These are phyloP conservation scores for Lasiurus cinereus DNA, from an alignment of 2,113 vertebrate species.

Conservation along the genomic window DNA sequence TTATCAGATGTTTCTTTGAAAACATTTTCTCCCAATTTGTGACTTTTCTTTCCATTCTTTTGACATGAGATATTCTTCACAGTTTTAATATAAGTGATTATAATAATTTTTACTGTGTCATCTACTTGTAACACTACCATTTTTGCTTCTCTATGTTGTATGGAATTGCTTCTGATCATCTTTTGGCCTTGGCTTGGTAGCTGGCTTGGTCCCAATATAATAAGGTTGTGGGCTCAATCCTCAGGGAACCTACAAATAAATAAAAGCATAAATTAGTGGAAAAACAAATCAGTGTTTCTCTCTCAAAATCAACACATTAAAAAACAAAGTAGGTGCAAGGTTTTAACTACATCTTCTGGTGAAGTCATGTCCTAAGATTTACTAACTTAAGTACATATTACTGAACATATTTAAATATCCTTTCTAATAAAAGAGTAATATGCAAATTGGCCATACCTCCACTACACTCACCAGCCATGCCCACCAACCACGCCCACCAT, in stretches of 20 bases:
- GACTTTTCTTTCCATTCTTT: neutral
- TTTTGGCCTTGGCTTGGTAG: neutral
- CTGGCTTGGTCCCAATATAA: neutral
- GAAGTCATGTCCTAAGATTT: neutral
- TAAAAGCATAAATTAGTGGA: neutral
- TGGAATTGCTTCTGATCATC: neutral
- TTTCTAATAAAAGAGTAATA: no score
- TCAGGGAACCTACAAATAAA: neutral
- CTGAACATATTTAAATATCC: slow-evolving; percentile 20
- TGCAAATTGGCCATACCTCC: no score
- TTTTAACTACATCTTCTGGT: neutral
- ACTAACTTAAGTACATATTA: neutral
- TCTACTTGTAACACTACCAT: neutral
- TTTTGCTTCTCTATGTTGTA: neutral
- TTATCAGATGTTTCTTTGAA: neutral
- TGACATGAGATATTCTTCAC: neutral
- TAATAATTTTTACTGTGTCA: neutral
- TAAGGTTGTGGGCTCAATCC: neutral
- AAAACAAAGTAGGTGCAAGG: neutral
- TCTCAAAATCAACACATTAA: neutral
- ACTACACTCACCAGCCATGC: no score
- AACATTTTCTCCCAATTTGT: neutral
- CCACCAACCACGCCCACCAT: no score
- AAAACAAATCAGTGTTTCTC: neutral
- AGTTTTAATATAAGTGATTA: neutral